Conservation (phyloP, 2,888 invertebrate species). For the Sisyra nigra region DNA sequence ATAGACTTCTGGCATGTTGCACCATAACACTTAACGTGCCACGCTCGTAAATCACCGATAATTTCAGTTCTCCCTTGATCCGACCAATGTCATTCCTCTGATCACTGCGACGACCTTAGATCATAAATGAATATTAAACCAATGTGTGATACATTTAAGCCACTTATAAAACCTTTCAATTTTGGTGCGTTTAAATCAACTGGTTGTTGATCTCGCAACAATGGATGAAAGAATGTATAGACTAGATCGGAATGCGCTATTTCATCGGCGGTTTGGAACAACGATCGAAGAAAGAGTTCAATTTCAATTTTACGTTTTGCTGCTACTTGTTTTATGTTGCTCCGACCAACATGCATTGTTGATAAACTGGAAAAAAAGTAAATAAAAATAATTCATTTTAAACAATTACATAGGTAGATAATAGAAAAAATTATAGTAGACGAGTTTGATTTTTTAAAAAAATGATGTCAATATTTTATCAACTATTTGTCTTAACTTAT, state of each 20-base stretch:
- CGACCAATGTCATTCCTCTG: slow-evolving; percentile 23
- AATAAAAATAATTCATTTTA: too few species aligned
- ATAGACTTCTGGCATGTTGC: slow-evolving; percentile 80
- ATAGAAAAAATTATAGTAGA: too few species aligned
- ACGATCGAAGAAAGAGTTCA: slow-evolving; percentile 68
- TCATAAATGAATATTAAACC: neutral
- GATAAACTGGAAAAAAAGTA: slow-evolving; percentile 39
- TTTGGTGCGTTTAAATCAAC: slow-evolving; percentile 63
- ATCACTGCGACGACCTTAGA: slow-evolving; percentile 8
- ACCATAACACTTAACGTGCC: slow-evolving; percentile 67
- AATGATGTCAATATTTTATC: too few species aligned
- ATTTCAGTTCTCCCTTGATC: slow-evolving; percentile 57
- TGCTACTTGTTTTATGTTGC: slow-evolving; percentile 89
- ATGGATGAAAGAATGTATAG: slow-evolving; percentile 96
- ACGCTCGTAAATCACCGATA: slow-evolving; percentile 60
- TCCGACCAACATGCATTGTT: slow-evolving; percentile 69
- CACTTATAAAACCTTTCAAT: slow-evolving; percentile 43
- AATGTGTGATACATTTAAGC: neutral
- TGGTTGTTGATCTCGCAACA: slow-evolving; percentile 86
- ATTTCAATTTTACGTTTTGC: slow-evolving; percentile 83
- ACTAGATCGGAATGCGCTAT: slow-evolving; percentile 92
- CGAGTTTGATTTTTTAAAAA: too few species aligned
- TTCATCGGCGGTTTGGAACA: slow-evolving; percentile 80
- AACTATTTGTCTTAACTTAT: neutral
- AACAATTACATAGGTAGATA: too few species aligned